These are phyloP conservation scores for Augochlorella aurata DNA, from an alignment of 2,888 invertebrate species.

Conservation along the genomic window DNA sequence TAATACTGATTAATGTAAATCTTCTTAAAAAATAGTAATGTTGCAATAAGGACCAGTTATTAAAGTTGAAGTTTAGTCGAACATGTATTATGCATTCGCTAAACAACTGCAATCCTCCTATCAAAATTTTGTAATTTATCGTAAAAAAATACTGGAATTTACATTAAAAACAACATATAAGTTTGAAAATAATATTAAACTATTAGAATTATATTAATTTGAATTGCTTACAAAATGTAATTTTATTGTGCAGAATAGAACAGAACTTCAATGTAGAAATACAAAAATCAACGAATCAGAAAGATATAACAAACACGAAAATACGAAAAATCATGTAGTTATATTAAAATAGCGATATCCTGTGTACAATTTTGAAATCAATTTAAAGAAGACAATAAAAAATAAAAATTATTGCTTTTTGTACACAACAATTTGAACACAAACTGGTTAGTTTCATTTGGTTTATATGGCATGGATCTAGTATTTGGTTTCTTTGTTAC, in stretches of 20 bases:
- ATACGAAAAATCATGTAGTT: constrained; percentile 22
- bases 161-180: constrained; percentile 23
- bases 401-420: constrained; percentile 64
- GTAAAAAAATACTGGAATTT: constrained; percentile 44
- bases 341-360: constrained; percentile 14
- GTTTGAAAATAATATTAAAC: constrained; percentile 22
- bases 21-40: constrained; percentile 34
- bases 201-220: constrained; percentile 32
- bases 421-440: constrained; percentile 78
- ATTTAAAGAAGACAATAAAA: constrained; percentile 42
- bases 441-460: constrained; percentile 80
- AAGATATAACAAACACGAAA: constrained; percentile 24
- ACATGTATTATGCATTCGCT: constrained; percentile 14
- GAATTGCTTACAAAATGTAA: constrained; percentile 32
- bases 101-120: constrained; percentile 21
- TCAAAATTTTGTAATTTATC: constrained; percentile 25
- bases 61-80: constrained; percentile 29
- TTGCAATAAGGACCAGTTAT: constrained; percentile 40
- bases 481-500: constrained; percentile 79
- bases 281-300: constrained; percentile 24
- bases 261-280: constrained; percentile 19
- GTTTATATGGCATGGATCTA: constrained; percentile 81
- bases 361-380: constrained; percentile 36
- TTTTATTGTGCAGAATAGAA: constrained; percentile 21
- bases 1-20: constrained; percentile 68